Evolutionary conservation across 2,888 invertebrate species (phyloP).

Genomic region (Oligia latruncula): DNA sequence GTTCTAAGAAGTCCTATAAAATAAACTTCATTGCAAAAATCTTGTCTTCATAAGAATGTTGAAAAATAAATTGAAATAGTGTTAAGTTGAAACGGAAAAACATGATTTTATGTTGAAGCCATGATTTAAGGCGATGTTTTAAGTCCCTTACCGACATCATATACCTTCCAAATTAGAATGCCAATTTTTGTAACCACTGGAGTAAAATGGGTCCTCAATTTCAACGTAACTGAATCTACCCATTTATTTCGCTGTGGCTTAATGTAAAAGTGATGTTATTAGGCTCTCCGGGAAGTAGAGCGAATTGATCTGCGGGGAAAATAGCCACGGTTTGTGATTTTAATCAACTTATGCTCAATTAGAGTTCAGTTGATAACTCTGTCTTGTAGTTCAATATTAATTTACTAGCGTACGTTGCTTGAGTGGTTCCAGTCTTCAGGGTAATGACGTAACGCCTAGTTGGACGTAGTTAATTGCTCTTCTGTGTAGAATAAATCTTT

Average conservation of each 20-base stretch:
- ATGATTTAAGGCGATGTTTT: not conserved
- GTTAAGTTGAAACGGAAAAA: not conserved
- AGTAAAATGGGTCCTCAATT: conserved; percentile 38
- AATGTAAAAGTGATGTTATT: conserved; percentile 52
- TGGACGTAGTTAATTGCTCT: conserved; percentile 40
- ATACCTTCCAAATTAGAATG: conserved; percentile 12
- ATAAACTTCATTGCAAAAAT: not conserved
- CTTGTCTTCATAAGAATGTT: not conserved
- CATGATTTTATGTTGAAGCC: not conserved
- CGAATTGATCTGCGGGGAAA: conserved; percentile 36
- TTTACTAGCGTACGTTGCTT: conserved; percentile 31
- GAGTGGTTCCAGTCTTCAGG: conserved; percentile 26
- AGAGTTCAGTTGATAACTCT: not conserved
- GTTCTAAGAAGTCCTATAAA: not conserved
- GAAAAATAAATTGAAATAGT: not conserved
- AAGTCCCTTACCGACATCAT: not conserved
- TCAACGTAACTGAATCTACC: conserved; percentile 33
- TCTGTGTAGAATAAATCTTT: conserved; percentile 39
- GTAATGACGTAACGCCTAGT: conserved; percentile 31
- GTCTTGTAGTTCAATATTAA: conserved; percentile 14
- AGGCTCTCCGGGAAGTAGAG: conserved; percentile 27
- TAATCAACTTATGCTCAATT: conserved; percentile 45
- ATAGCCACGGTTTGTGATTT: conserved; percentile 29
- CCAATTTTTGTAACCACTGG: conserved; percentile 12
- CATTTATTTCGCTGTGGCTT: conserved; percentile 22